Evolutionary conservation across 2,797 vertebrate genomes (phyloP).

Genomic region (Tragelaphus oryx): DNA sequence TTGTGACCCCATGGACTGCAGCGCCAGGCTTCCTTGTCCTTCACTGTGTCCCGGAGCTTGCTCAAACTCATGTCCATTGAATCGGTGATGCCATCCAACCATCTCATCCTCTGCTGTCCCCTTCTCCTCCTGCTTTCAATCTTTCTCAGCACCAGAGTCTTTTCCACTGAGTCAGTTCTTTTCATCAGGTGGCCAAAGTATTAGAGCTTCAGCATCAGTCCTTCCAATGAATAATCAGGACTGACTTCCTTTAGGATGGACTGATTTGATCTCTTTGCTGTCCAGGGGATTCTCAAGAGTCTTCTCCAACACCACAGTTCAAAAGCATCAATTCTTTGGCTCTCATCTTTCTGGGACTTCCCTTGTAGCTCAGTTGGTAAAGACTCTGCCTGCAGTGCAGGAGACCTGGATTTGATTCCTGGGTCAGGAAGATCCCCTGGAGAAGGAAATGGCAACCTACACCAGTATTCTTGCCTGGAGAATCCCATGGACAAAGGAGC

Average conservation of each 20-base stretch:
- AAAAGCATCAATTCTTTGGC: neutral
- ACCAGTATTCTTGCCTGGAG: neutral
- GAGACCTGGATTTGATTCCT: neutral
- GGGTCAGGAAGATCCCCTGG: neutral
- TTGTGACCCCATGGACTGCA: neutral
- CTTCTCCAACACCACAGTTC: neutral
- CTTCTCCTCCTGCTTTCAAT: neutral
- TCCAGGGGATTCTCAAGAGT: neutral
- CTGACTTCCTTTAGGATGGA: neutral
- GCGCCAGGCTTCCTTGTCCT: neutral
- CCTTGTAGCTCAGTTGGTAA: neutral
- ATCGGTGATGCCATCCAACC: neutral
- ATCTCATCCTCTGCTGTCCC: neutral
- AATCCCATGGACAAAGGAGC: neutral
- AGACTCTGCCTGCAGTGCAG: neutral
- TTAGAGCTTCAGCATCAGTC: neutral
- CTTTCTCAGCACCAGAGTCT: neutral
- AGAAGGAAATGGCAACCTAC: neutral
- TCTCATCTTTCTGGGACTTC: neutral
- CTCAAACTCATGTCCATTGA: neutral
- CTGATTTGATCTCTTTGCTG: neutral
- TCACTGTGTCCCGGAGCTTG: neutral
- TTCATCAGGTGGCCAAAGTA: neutral
- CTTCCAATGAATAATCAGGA: neutral
- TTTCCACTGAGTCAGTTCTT: neutral